These are phyloP conservation scores for Vipera latastei DNA, from an alignment of 2,797 vertebrate species.

Conservation along the genomic window DNA sequence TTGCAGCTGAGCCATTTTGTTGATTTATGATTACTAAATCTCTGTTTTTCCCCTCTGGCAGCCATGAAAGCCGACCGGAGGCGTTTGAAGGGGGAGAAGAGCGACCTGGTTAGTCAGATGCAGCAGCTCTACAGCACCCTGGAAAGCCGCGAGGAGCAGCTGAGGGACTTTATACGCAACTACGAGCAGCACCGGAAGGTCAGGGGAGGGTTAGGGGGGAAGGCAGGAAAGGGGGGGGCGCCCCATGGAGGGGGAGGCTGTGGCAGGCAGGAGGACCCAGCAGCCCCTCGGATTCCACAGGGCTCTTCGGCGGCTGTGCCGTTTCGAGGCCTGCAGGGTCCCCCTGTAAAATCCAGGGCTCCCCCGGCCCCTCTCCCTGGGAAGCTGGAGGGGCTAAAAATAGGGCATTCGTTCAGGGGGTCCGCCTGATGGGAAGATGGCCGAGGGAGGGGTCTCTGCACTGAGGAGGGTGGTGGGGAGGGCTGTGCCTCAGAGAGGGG, in stretches of 20 bases:
- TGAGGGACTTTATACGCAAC: constrained; percentile 95
- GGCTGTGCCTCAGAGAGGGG: background rate
- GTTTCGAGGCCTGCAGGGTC: background rate
- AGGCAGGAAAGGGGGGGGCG: too few species aligned
- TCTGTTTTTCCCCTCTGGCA: constrained; percentile 46
- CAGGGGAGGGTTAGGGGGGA: background rate
- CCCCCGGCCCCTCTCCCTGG: background rate
- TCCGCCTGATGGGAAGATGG: background rate
- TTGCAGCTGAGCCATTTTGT: background rate
- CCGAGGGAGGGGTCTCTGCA: background rate
- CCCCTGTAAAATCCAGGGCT: background rate
- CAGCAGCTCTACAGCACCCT: constrained; percentile 95
- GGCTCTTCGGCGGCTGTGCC: background rate
- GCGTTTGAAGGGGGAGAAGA: constrained; percentile 92
- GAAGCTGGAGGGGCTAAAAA: background rate
- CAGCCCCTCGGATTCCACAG: background rate
- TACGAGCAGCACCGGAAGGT: constrained; percentile 97
- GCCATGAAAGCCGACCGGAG: constrained; percentile 97
- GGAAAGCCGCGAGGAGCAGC: constrained; percentile 95
- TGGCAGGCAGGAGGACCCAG: background rate
- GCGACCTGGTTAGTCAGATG: constrained; percentile 94
- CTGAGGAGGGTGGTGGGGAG: too few species aligned
- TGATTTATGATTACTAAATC: too few species aligned
- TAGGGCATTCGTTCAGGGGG: accelerated
- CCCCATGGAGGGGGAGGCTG: background rate